Evolutionary conservation across 2,888 invertebrate species (phyloP).

Genomic region (Thera obeliscata): DNA sequence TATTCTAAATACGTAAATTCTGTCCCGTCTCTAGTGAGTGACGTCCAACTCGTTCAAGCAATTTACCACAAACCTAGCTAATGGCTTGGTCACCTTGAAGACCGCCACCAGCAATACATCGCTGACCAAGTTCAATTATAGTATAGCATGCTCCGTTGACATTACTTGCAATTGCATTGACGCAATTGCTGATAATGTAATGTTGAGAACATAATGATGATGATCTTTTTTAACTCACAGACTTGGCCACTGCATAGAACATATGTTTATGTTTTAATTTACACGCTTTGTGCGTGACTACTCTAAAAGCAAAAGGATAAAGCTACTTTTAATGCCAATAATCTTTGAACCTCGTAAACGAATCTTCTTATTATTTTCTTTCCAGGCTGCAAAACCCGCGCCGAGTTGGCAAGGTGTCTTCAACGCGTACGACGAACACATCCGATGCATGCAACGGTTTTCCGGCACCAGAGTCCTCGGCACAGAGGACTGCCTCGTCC

Average conservation of each 20-base stretch:
- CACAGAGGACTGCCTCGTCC: slow-evolving; percentile 68
- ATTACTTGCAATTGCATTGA: slow-evolving; percentile 5
- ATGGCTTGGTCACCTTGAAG: slow-evolving; percentile 32
- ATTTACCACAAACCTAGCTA: slow-evolving; percentile 27
- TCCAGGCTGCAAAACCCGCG: slow-evolving; percentile 62
- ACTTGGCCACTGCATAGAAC: too few relatives aligned
- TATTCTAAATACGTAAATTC: not conserved
- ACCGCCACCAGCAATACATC: slow-evolving; percentile 5
- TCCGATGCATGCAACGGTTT: slow-evolving; percentile 70
- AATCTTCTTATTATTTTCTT: slow-evolving; percentile 24
- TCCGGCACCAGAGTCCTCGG: slow-evolving; percentile 56
- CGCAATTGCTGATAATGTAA: not conserved
- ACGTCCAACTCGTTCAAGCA: slow-evolving; percentile 13
- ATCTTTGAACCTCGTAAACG: too few relatives aligned
- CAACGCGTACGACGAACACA: slow-evolving; percentile 64
- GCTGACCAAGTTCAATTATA: slow-evolving; percentile 15
- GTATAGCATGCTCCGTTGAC: slow-evolving; percentile 4
- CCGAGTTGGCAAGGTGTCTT: slow-evolving; percentile 63
- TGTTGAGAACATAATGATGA: not conserved
- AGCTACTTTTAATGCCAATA: too few relatives aligned
- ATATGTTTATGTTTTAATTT: too few relatives aligned
- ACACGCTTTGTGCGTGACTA: too few relatives aligned
- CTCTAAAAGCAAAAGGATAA: too few relatives aligned
- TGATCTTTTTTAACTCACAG: too few relatives aligned
- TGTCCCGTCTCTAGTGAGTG: slow-evolving; percentile 7